These are phyloP conservation scores for Cladorhizidae sp. DNA, from an alignment of 37 sponge, comb jelly and placozoan genomes.

Conservation along the genomic window DNA sequence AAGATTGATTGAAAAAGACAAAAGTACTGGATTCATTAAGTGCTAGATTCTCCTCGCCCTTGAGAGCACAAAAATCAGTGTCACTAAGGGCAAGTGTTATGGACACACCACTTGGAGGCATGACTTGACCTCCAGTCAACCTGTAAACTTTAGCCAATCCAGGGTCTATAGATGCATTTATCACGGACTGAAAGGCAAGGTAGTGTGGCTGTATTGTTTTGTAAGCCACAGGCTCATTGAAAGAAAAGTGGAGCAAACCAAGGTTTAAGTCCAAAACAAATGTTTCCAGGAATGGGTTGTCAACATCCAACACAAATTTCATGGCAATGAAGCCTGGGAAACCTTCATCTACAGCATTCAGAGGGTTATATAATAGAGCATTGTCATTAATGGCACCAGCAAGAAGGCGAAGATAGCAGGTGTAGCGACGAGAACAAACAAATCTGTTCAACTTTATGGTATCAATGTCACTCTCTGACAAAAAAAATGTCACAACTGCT, in stretches of 20 bases:
- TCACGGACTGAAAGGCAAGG: conserved; percentile 64
- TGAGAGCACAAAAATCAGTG: conserved; percentile 60
- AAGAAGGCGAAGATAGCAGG: conserved; percentile 70
- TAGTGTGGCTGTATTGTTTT: conserved; percentile 18
- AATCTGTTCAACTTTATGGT: conserved; percentile 49
- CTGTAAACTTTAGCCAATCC: conserved; percentile 22
- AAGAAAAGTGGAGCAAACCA: conserved; percentile 66
- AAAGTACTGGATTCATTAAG: conserved; percentile 50
- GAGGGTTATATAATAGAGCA: conserved; percentile 36
- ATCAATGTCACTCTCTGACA: conserved; percentile 48
- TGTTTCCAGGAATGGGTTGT: conserved; percentile 55
- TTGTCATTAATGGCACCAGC: conserved; percentile 45
- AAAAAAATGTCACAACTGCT: conserved; percentile 38
- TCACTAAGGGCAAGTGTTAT: conserved; percentile 48
- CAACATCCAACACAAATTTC: conserved; percentile 57
- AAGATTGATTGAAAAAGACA: conserved; percentile 51
- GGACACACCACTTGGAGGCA: conserved; percentile 12
- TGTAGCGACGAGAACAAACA: conserved; percentile 76
- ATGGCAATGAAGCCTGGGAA: conserved; percentile 56
- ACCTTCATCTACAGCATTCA: conserved; percentile 1
- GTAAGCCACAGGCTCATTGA: conserved; percentile 80
- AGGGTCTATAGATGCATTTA: background rate
- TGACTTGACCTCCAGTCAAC: conserved; percentile 63
- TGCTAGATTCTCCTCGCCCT: conserved; percentile 69
- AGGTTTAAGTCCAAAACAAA: conserved; percentile 75